Base-by-base conservation (phyloP, 2,113 vertebrate genomes). In the Colossoma macropomum region DNA sequence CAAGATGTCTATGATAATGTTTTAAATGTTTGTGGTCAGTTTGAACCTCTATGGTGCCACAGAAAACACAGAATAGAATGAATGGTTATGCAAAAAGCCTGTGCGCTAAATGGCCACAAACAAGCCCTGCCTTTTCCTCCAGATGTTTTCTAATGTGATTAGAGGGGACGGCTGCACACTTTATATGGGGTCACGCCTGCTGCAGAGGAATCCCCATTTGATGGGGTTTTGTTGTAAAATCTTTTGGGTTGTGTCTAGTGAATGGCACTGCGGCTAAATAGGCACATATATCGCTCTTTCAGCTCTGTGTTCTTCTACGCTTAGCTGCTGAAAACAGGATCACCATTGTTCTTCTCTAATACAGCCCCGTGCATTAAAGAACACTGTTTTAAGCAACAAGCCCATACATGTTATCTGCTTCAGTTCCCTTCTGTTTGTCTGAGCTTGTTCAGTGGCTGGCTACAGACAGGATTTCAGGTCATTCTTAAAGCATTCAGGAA, bases 91-190 rank as follows among this genome's bases (percentile, higher is more conserved):
- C 56, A 77, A 71, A 77, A 45, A 19, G 50, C 30, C 16, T 69
- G 25, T 34, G 72, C 32, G 82, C 48, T 38, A 62, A 80, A 74
- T 68, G 50, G 75, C 66, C 87, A 83, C 85, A 82, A 91, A 88
- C 78, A 84, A 72, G 77, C 79, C 41, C 0, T 5, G 19, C 79
- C 34, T 52, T 82, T 54, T 73, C 69, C 25, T 73, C 21, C 80
- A 84, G 68, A 86, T 86, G 79, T 80, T 70, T 82, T 75, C 72
- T 77, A 60, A 82, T 85, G 38, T 72, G 77, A 90, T 89, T 88
- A 68, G 83, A 90, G 68, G 68, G 84, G 23, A 77, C 41, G 56
- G 75, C 77, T 54, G 77, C 74, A 77, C 77, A 23, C 62, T 38
- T 86, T 77, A 88, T 86, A 63, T 75, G 38, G 28, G 84, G 15